Evolutionary conservation across 2,113 vertebrate genomes (phyloP).

Genomic region (Carassius carassius): DNA sequence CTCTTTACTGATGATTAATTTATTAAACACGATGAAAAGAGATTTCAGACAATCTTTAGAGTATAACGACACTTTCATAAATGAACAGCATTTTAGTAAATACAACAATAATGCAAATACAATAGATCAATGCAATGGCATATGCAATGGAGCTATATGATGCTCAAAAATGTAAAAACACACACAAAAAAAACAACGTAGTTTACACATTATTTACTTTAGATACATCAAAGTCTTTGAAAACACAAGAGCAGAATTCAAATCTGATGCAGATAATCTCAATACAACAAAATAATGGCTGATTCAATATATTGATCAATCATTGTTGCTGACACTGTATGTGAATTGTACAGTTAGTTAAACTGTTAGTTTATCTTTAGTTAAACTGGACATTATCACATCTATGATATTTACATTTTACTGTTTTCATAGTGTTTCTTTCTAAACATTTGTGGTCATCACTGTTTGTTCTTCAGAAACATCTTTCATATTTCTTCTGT

Average conservation of each 20-base stretch:
- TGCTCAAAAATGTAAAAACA: too few relatives aligned
- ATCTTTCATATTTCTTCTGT: background rate
- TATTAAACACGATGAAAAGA: too few relatives aligned
- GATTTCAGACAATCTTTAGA: too few relatives aligned
- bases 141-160: background rate
- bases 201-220: background rate
- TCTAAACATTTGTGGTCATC: background rate
- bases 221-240: background rate
- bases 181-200: background rate
- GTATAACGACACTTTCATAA: background rate
- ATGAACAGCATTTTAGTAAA: too few relatives aligned
- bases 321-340: background rate
- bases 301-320: background rate
- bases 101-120: too few relatives aligned
- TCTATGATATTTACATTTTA: background rate
- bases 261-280: background rate
- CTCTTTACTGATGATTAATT: too few relatives aligned
- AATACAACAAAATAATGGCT: background rate
- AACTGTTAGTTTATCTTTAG: too few relatives aligned
- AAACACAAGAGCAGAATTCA: background rate
- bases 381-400: background rate
- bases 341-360: too few relatives aligned
- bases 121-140: background rate
- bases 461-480: too few relatives aligned
- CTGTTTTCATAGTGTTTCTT: background rate